A percentile compares a stretch with the other conserved stretches of the same genome.
Conservation (phyloP, 2,113 vertebrate genomes). For the Pituophis catenifer region DNA sequence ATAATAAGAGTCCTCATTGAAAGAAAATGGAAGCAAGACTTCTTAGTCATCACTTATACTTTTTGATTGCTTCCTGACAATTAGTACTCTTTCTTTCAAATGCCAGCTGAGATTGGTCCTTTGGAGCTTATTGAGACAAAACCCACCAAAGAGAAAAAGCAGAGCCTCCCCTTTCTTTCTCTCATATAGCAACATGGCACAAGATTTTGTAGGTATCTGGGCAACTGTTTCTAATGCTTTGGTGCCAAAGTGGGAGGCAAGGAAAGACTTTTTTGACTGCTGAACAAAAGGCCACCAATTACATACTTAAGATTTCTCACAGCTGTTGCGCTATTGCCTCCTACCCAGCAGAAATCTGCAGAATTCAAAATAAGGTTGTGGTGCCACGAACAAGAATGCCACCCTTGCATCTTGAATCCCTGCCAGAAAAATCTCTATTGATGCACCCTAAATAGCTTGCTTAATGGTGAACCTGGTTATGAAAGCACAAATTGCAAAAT, state of each 20-base stretch:
- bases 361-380: conserved; percentile 10
- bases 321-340: conserved; percentile 9
- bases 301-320: conserved; percentile 42
- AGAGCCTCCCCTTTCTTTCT: neutral
- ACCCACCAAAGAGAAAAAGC: conserved; percentile 31
- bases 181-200: conserved; percentile 37
- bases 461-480: neutral
- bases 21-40: conserved; percentile 12
- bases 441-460: neutral
- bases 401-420: neutral
- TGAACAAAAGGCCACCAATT: conserved; percentile 58
- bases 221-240: conserved; percentile 66
- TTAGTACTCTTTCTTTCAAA: neutral
- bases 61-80: neutral
- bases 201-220: conserved; percentile 64
- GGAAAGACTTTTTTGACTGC: conserved; percentile 58
- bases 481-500: neutral
- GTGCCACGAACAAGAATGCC: neutral
- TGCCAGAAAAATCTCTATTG: neutral
- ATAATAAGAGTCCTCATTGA: neutral
- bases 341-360: conserved; percentile 22
- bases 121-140: neutral
- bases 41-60: conserved; percentile 17
- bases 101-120: neutral
- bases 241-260: conserved; percentile 52